Evolutionary conservation across 2,113 vertebrate genomes (phyloP).

Genomic region (Pituophis catenifer): DNA sequence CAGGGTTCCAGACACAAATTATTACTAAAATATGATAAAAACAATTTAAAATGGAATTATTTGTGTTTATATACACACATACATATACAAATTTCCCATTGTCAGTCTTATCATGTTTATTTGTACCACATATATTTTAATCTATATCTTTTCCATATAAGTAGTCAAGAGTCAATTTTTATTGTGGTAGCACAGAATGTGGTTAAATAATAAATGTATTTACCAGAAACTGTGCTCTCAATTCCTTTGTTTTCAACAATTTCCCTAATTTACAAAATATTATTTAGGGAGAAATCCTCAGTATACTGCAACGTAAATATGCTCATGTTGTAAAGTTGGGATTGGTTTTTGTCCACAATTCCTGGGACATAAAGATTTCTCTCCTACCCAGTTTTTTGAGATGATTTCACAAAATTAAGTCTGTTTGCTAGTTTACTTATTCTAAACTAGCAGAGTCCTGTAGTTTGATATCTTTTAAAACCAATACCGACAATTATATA

Average conservation of each 20-base stretch:
- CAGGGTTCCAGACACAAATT: too few relatives aligned
- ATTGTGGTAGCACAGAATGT: not conserved
- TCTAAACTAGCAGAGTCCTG: not conserved
- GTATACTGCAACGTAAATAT: not conserved
- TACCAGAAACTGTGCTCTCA: not conserved
- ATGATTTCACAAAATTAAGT: not conserved
- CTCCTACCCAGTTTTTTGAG: not conserved
- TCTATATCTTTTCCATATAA: not conserved
- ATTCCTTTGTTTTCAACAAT: not conserved
- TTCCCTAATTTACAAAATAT: not conserved
- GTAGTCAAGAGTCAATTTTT: not conserved
- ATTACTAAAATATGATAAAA: too few relatives aligned
- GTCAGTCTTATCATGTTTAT: not conserved
- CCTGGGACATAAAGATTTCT: not conserved
- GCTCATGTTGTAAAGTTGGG: not conserved
- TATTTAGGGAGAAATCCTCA: not conserved
- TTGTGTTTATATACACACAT: not conserved
- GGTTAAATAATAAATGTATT: not conserved
- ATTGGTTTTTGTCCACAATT: not conserved
- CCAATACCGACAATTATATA: not conserved
- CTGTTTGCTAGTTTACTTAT: not conserved
- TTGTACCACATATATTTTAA: not conserved
- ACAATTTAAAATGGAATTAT: too few relatives aligned
- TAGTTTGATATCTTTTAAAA: not conserved
- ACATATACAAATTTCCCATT: not conserved